phyloP scores from a whole-genome alignment of 2,113 vertebrate genomes.

The Oryzias melastigma region DNA sequence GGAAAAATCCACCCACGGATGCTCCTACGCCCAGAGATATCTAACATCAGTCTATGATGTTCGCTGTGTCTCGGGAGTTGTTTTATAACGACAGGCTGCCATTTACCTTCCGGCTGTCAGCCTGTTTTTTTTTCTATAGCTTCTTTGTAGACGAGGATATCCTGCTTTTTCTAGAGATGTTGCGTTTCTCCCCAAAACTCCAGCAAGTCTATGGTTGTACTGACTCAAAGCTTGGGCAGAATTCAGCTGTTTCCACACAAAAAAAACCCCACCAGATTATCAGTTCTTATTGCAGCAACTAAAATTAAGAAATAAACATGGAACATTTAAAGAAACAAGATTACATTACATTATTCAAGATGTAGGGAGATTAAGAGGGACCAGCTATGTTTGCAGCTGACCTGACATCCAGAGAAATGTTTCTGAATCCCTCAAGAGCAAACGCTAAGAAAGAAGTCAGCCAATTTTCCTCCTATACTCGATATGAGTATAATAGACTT shows the following conservation, averaged over 20 bases:
- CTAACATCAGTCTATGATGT: conserved; percentile 51
- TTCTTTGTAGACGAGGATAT: conserved; percentile 21
- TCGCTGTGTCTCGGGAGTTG: conserved; percentile 46
- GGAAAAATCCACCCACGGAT: conserved; percentile 45
- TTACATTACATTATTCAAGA: too few species aligned
- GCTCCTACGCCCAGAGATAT: conserved; percentile 54
- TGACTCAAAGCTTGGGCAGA: neutral
- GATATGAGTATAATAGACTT: too few species aligned
- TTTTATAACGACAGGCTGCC: conserved; percentile 50
- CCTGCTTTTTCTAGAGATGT: conserved; percentile 26
- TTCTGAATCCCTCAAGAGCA: too few species aligned
- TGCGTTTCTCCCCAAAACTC: conserved; percentile 8
- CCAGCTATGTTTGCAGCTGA: too few species aligned
- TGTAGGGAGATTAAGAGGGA: too few species aligned
- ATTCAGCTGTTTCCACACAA: neutral
- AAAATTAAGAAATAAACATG: too few species aligned
- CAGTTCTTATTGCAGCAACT: neutral
- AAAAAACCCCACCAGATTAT: neutral
- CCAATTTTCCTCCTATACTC: too few species aligned
- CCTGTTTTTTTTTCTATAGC: conserved; percentile 22
- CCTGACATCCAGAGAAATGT: too few species aligned
- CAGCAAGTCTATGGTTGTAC: conserved; percentile 4
- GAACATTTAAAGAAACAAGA: too few species aligned
- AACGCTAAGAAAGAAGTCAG: too few species aligned
- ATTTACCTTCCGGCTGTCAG: conserved; percentile 36